A percentile compares a stretch with the other conserved stretches of the same genome.
Conservation (phyloP, 2,797 vertebrate genomes). For the Buceros bicornis region DNA sequence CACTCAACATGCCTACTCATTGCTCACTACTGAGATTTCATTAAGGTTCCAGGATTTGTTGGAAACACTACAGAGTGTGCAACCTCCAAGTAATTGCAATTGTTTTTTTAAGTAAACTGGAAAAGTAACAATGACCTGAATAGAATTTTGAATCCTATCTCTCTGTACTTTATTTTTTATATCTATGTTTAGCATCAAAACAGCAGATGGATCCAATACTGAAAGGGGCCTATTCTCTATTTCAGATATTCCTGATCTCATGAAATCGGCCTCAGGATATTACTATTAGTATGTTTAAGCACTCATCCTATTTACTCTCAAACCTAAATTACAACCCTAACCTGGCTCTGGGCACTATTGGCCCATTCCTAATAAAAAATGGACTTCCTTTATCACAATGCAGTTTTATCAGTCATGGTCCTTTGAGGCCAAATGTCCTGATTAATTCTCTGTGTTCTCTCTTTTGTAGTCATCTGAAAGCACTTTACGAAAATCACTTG, state of each 20-base stretch:
- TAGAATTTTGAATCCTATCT: neutral
- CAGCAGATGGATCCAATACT: slow-evolving; percentile 44
- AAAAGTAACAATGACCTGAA: neutral
- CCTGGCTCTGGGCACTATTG: slow-evolving; percentile 2
- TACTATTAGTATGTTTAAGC: slow-evolving; percentile 16
- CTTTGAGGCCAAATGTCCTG: neutral
- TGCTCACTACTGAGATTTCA: neutral
- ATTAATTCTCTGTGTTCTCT: neutral
- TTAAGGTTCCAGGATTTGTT: neutral
- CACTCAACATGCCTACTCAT: neutral
- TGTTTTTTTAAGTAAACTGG: neutral
- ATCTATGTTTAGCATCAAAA: slow-evolving; percentile 21
- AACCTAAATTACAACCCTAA: neutral
- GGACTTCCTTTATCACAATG: neutral
- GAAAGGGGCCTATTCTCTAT: neutral
- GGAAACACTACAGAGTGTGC: neutral
- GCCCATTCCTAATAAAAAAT: neutral
- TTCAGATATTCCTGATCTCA: slow-evolving; percentile 27
- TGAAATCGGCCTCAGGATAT: slow-evolving; percentile 25
- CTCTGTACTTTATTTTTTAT: neutral
- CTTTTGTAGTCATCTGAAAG: neutral
- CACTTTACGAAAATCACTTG: neutral
- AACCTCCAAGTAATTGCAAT: neutral
- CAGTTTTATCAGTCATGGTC: neutral
- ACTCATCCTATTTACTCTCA: slow-evolving; percentile 30